These are phyloP conservation scores for Oryzaephilus surinamensis DNA, from an alignment of 1,140 invertebrate genomes.

Conservation along the genomic window DNA sequence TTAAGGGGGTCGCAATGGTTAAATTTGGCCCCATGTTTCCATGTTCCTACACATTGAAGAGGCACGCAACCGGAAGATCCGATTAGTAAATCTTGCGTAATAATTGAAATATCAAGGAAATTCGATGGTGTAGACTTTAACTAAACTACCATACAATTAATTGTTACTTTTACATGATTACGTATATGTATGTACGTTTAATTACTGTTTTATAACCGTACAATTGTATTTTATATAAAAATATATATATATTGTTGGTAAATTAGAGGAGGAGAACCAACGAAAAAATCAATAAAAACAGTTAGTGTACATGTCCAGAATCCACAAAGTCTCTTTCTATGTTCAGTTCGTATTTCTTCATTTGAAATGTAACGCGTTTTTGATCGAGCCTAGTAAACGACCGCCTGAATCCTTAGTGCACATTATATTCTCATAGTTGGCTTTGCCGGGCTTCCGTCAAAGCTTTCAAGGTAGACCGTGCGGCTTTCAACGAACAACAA, in stretches of 20 bases:
- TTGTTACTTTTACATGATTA: no score
- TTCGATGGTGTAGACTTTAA: neutral
- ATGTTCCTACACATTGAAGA: no score
- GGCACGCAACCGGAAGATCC: slow-evolving; percentile 19
- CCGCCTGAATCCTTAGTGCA: slow-evolving; percentile 14
- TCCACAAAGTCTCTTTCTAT: slow-evolving; percentile 14
- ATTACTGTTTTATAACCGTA: no score
- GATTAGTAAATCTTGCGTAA: slow-evolving; percentile 27
- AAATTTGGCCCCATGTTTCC: no score
- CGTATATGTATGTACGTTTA: no score
- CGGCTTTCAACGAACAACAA: no score
- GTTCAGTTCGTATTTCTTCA: slow-evolving; percentile 23
- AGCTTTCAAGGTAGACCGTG: no score
- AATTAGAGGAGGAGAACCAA: no score
- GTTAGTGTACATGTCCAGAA: slow-evolving; percentile 17
- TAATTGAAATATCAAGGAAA: slow-evolving; percentile 26
- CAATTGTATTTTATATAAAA: no score
- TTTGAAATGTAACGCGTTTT: slow-evolving; percentile 28
- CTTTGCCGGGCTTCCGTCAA: slow-evolving; percentile 21
- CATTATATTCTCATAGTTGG: slow-evolving; percentile 27
- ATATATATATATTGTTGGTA: no score
- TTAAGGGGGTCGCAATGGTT: slow-evolving; percentile 14
- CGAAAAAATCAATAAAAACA: no score
- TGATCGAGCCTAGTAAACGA: slow-evolving; percentile 26
- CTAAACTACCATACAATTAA: neutral